phyloP scores from a whole-genome alignment of 2,113 vertebrate species.

The Boulengeromyrus knoepffleri region DNA sequence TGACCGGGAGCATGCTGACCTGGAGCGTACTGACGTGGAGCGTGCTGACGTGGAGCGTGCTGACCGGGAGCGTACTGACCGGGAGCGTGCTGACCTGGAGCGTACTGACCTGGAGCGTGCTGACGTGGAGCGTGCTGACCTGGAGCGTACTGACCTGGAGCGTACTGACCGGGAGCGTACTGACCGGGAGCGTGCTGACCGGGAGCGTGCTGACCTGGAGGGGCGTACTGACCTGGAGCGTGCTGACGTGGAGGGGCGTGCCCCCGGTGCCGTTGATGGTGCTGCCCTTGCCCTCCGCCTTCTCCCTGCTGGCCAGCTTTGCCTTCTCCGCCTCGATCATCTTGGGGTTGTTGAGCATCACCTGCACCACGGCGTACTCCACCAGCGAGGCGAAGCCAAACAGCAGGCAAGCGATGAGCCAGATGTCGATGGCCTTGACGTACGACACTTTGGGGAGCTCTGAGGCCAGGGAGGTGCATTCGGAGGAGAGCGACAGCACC shows the following conservation, averaged over 20 bases:
- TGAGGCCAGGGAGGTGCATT: constrained; percentile 89
- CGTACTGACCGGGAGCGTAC: too few species aligned
- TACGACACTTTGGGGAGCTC: constrained; percentile 98
- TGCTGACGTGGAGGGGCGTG: constrained; percentile 91
- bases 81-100: constrained; percentile 25
- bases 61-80: too few species aligned
- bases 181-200: too few species aligned
- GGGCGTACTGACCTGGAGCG: constrained; percentile 76
- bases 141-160: too few species aligned
- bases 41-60: too few species aligned
- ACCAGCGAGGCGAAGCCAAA: constrained; percentile 96
- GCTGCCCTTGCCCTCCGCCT: constrained; percentile 79
- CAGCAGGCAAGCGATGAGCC: constrained; percentile 96
- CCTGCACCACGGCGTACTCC: constrained; percentile 94
- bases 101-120: too few species aligned
- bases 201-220: too few species aligned
- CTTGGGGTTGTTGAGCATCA: constrained; percentile 94
- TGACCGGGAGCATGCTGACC: too few species aligned
- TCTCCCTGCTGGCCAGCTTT: constrained; percentile 82
- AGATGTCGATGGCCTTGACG: constrained; percentile 94
- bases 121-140: too few species aligned
- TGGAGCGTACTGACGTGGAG: too few species aligned
- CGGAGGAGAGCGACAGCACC: constrained; percentile 93
- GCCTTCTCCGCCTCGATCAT: constrained; percentile 89
- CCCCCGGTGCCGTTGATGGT: constrained; percentile 82